Base-by-base conservation (phyloP, 2,888 invertebrate genomes). In the Seladonia tumulorum region DNA sequence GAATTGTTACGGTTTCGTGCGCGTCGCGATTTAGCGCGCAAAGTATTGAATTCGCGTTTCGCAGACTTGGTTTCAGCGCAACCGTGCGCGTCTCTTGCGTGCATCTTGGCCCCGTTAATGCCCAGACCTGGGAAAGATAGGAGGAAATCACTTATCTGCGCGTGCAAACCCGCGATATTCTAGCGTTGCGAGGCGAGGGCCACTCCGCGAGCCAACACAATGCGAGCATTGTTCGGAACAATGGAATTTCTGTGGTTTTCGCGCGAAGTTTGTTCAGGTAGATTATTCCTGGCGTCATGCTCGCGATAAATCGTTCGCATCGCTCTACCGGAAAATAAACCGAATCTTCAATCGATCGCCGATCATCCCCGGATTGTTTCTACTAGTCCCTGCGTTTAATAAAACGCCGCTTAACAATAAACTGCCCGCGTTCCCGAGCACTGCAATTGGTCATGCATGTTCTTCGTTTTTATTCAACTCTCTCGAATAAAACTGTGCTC, bases 101-200 rank as follows among this genome's bases (percentile, higher is more conserved):
- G 63, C 18, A 35, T 35, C 66, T 66, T 66, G 66, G 18, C 18
- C 7, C 66, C 60, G 25, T 25, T 60, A 60, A 18, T 18, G 8
- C 18, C 66, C 18, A 66, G 68, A 75, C 68, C 74, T 70, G 77
- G 72, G 57, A 47, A 25, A 60, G 83, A 87, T 71, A 74, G 53
- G 76, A 74, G 49, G 71, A 83, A 87, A 87, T 87, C 77, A 60
- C 42, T 68, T 77, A 68, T 79, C 71, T 71, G 14, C 25, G 71
- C 71, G 71, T 47, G 42, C 45, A n/a, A 42, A 60, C 80, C 63
- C 63, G 49, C 47, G 47, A 63, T 49, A 63, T 63, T 49, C 60
- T 14, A 39, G 47, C 45, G 45, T 79, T 63, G 45, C 35, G 18
- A n/a, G n/a, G 70, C 71, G 71, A 71, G 47, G 16, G 71, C 42